Percentiles rank a stretch among this genome's conserved stretches.
These are phyloP conservation scores for Cottoperca gobio DNA, from an alignment of 2,797 vertebrate genomes.

Conservation along the genomic window DNA sequence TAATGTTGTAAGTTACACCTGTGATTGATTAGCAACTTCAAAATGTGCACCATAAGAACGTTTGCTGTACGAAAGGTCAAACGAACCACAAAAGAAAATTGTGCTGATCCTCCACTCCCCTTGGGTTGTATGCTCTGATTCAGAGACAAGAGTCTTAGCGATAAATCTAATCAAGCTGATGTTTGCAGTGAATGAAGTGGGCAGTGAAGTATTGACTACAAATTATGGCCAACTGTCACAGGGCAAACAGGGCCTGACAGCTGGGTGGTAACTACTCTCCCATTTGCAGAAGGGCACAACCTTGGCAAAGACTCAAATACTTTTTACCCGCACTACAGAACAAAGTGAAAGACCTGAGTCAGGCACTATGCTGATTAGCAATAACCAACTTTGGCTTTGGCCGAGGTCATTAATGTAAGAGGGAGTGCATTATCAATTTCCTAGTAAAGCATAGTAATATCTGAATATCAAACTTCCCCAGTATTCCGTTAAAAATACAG, in stretches of 20 bases:
- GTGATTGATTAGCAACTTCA: background rate
- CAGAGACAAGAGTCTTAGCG: slow-evolving; percentile 20
- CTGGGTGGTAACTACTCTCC: slow-evolving; percentile 53
- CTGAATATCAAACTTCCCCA: slow-evolving; percentile 32
- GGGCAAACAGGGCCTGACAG: slow-evolving; percentile 54
- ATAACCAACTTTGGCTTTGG: background rate
- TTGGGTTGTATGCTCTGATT: slow-evolving; percentile 23
- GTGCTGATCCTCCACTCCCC: slow-evolving; percentile 1
- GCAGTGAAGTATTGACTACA: slow-evolving; percentile 61
- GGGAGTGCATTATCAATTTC: slow-evolving; percentile 8
- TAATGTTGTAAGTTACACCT: background rate
- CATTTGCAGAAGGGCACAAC: slow-evolving; percentile 33
- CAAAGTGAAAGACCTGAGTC: slow-evolving; percentile 22
- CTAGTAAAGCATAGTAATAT: slow-evolving; percentile 14
- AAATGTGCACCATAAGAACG: background rate
- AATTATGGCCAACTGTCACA: slow-evolving; percentile 47
- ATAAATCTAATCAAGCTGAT: slow-evolving; percentile 62
- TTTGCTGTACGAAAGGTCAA: background rate
- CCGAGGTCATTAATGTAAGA: slow-evolving; percentile 17
- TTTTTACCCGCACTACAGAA: slow-evolving; percentile 28
- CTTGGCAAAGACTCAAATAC: slow-evolving; percentile 44
- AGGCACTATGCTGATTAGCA: slow-evolving; percentile 24
- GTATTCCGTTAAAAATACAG: slow-evolving; percentile 53
- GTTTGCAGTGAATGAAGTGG: slow-evolving; percentile 61
- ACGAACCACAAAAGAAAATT: background rate